Conservation (phyloP, 2,113 vertebrate species). For the Anser brachyrhynchus region DNA sequence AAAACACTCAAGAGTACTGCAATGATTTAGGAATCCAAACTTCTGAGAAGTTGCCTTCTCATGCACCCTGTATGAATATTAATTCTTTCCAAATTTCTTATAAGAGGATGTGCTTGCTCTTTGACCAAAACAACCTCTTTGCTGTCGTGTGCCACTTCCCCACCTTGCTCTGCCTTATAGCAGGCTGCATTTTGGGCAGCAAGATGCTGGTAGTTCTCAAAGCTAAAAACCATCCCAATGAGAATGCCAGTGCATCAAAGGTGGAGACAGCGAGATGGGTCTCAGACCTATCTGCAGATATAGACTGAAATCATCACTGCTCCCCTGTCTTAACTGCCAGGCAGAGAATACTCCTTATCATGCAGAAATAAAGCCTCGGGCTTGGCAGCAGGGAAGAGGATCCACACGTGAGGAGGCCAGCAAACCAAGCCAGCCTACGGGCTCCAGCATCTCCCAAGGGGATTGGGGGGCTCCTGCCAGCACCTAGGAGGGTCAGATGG, state of each 20-base stretch:
- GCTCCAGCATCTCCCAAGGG: background rate
- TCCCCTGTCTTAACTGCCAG: background rate
- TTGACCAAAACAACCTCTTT: background rate
- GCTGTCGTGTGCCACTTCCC: background rate
- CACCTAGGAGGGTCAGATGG: background rate
- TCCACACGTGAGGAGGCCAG: background rate
- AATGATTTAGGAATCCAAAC: background rate
- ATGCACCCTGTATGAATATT: rapidly evolving
- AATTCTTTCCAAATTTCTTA: background rate
- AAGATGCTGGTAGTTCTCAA: rapidly evolving
- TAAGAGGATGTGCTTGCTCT: background rate
- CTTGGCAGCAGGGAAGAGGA: background rate
- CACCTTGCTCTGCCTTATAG: background rate
- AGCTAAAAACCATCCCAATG: rapidly evolving
- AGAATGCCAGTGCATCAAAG: background rate
- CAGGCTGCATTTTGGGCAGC: background rate
- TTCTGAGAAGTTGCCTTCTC: background rate
- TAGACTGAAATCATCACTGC: background rate
- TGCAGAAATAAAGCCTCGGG: background rate
- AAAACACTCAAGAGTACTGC: background rate
- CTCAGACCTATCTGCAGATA: background rate
- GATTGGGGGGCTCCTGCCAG: background rate
- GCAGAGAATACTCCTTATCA: rapidly evolving
- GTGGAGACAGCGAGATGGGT: background rate
- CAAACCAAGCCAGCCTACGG: background rate